Conservation (phyloP, 2,113 vertebrate species). For the Leuciscus idus region DNA sequence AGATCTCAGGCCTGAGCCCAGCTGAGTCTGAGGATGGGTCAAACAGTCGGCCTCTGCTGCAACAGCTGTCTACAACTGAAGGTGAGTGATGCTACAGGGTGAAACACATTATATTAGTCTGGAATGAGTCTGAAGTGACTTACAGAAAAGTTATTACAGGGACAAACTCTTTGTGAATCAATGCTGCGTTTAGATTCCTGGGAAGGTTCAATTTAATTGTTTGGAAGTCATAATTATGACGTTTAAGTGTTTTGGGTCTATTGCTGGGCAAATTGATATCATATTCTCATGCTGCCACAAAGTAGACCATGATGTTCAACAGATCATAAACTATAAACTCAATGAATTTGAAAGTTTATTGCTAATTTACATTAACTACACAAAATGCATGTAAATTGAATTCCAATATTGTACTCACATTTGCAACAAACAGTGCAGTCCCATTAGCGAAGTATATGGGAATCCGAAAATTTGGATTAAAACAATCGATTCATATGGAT, state of each 20-base stretch:
- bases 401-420: neutral
- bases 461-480: too few relatives aligned
- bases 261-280: neutral
- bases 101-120: neutral
- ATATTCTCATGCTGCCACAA: neutral
- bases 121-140: too few relatives aligned
- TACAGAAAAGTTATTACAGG: too few relatives aligned
- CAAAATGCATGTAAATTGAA: neutral
- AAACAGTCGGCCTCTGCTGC: conserved; percentile 49
- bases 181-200: neutral
- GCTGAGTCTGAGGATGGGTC: conserved; percentile 40
- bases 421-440: too few relatives aligned
- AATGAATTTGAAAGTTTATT: too few relatives aligned
- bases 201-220: neutral
- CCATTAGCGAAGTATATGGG: too few relatives aligned
- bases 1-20: conserved; percentile 37
- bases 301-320: neutral
- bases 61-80: conserved; percentile 54
- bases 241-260: too few relatives aligned
- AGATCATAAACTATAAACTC: too few relatives aligned
- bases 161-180: too few relatives aligned
- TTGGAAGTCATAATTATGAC: too few relatives aligned
- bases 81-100: conserved; percentile 55
- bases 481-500: too few relatives aligned
- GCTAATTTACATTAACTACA: neutral